Evolutionary conservation across 2,888 invertebrate genomes (phyloP).

Genomic region (Nysson spinosus): DNA sequence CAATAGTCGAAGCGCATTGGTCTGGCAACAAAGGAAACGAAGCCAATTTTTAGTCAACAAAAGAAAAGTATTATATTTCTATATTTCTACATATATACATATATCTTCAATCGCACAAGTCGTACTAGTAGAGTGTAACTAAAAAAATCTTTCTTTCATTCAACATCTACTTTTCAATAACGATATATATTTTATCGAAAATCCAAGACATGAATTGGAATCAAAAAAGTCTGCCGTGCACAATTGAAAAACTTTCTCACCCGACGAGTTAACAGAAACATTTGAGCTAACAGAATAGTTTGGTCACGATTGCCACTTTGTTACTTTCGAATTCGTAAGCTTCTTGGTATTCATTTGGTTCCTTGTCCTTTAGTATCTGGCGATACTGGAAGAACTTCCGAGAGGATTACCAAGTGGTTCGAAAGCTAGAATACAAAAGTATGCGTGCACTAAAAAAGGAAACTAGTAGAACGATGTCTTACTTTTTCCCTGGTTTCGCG

Average conservation of each 20-base stretch:
- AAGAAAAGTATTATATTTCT: constrained; percentile 8
- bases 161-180: too few species aligned
- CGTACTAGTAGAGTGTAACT: too few species aligned
- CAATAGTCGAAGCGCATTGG: background rate
- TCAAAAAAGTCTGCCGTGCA: too few species aligned
- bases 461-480: background rate
- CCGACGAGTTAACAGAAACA: constrained; percentile 31
- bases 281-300: constrained; percentile 6
- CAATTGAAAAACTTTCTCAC: constrained; percentile 44
- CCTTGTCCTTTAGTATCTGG: constrained; percentile 1
- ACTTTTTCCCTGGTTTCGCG: background rate
- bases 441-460: background rate
- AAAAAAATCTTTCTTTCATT: too few species aligned
- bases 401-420: constrained; percentile 20
- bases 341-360: constrained; percentile 21
- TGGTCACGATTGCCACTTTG: constrained; percentile 18
- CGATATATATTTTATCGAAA: too few species aligned
- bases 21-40: constrained; percentile 7
- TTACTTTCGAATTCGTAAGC: constrained; percentile 8
- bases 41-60: constrained; percentile 1
- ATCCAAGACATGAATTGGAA: too few species aligned
- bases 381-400: constrained; percentile 7
- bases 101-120: too few species aligned
- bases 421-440: background rate
- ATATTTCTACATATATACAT: too few species aligned